Percentiles rank a stretch among this genome's conserved stretches.
These are phyloP conservation scores for Spatula versicolor DNA, from an alignment of 2,797 vertebrate species.

Conservation along the genomic window DNA sequence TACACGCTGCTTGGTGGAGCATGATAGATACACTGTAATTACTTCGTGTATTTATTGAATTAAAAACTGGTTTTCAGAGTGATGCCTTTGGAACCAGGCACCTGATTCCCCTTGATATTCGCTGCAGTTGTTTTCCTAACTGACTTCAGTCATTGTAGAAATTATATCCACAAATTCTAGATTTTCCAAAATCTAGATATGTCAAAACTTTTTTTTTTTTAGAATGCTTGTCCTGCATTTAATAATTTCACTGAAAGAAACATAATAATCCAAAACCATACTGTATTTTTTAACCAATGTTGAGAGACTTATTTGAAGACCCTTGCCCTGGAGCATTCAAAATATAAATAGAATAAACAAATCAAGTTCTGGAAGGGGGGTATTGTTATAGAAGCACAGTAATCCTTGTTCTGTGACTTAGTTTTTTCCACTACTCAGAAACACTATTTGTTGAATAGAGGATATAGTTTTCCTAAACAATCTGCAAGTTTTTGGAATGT, in stretches of 20 bases:
- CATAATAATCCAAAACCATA: background rate
- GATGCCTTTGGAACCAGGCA: background rate
- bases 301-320: background rate
- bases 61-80: background rate
- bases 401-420: background rate
- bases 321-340: background rate
- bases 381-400: background rate
- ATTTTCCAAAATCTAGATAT: background rate
- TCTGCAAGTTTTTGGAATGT: background rate
- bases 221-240: background rate
- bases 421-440: background rate
- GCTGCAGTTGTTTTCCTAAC: background rate
- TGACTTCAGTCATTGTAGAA: background rate
- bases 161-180: background rate
- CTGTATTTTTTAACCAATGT: background rate
- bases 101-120: background rate
- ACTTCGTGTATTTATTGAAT: rapidly evolving
- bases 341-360: background rate
- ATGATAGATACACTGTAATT: background rate
- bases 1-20: background rate
- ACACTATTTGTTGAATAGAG: background rate
- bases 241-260: background rate
- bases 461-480: background rate
- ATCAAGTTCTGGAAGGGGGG: background rate
- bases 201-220: background rate